Evolutionary conservation across 2,113 vertebrate genomes (phyloP), one percentile per base, ranked within the genome.

Genomic region (Mionectes macconnelli): DNA sequence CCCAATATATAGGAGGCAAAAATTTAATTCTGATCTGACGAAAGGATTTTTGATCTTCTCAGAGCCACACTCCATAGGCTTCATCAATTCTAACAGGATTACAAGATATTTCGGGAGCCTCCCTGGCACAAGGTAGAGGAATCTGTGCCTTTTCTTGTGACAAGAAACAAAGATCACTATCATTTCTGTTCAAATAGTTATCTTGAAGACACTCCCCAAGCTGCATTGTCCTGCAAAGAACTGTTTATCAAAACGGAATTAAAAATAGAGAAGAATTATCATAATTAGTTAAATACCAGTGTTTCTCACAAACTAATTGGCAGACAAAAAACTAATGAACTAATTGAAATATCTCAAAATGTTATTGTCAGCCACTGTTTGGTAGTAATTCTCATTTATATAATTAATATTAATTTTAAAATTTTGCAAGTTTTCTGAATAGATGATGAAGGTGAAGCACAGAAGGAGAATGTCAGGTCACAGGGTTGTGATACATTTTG

Each of bases 401-500:
- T 11, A 5, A 52, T 84, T 42, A 7, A 69, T 59, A 39, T 14
- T 44, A 0, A 20, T n/a, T 72, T 53, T 42, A 4, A 75, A 77
- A 67, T 49, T 3, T n/a, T 74, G 14, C 7, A 73, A 39, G 10
- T 8, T 77, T 37, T 30, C 18, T 53, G 15, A 6, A 31, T 5
- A 70, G 27, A 13, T 55, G 11, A 24, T 27, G 50, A 62, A 77
- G 15, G 8, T 16, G 21, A 56, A 80, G 14, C 23, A 44, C 15
- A 19, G 24, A 76, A 6, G 1, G 8, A 35, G 21, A 66, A 44
- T 35, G 31, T 31, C 24, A 47, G 17, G 16, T 6, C 14, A 77
- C 1, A 4, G 25, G 8, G 13, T 40, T 31, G 12, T 73, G 33
- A 21, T 20, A 9, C 2, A 0, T 78, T 62, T 62, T 49, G 4